A percentile compares a stretch with the other conserved stretches of the same genome.
These are phyloP conservation scores for Pogona vitticeps DNA, from an alignment of 2,113 vertebrate species.

Conservation along the genomic window DNA sequence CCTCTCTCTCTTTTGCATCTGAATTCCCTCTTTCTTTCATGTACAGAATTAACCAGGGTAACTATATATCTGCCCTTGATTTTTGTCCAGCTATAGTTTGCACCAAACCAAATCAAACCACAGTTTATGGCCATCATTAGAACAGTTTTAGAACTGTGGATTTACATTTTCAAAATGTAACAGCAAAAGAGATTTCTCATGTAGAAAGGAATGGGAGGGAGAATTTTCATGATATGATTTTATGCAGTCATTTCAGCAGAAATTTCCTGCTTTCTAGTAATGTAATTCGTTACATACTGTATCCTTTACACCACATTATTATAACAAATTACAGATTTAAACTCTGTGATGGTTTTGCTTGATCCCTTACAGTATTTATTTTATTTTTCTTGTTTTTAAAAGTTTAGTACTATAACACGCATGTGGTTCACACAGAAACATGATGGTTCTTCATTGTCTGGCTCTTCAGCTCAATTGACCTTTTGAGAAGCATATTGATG, in stretches of 20 bases:
- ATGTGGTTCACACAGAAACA: slow-evolving; percentile 44
- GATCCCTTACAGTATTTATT: slow-evolving; percentile 54
- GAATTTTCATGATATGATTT: not conserved
- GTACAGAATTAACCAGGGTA: not conserved
- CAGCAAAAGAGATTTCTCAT: no score
- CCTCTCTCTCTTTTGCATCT: not conserved
- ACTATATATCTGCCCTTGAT: not conserved
- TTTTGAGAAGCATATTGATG: slow-evolving; percentile 46
- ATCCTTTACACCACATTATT: not conserved
- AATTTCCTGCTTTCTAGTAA: not conserved
- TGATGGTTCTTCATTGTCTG: slow-evolving; percentile 7
- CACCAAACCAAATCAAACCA: no score
- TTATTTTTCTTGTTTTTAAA: slow-evolving; percentile 65
- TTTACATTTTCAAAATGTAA: not conserved
- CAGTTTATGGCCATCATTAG: not conserved
- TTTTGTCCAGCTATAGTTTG: not conserved
- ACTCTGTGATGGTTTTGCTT: not conserved
- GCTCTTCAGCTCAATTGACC: slow-evolving; percentile 45
- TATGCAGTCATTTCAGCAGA: not conserved
- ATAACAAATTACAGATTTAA: not conserved
- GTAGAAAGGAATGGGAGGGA: not conserved
- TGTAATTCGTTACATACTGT: not conserved
- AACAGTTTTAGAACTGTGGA: not conserved
- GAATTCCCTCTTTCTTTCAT: not conserved
- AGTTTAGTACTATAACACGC: slow-evolving; percentile 51